Base-by-base conservation (phyloP, 2,888 invertebrate genomes). In the Drosophila subsilvestris region DNA sequence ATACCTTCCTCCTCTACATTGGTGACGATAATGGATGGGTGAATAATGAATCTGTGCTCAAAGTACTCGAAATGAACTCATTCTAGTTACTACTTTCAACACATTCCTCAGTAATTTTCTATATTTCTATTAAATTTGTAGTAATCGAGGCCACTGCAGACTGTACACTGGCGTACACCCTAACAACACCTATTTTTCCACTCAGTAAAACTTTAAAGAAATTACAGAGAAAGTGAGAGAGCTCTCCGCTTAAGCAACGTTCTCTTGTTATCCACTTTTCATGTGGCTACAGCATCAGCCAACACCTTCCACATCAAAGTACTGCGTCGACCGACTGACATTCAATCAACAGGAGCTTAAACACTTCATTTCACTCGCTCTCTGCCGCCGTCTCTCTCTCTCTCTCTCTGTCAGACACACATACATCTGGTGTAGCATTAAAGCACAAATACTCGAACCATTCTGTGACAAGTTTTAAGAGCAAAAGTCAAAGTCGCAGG, bases 401-500 rank as follows among this genome's bases (percentile, higher is more conserved):
- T 2, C 37, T 14, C 37, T 3, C n/a, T 7, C 3, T 5, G 32
- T 6, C 25, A 25, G 25, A 25, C 25, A 25, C 25, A 25, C 25
- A 25, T 10, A 29, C 29, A 10, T 12, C n/a, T 9, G 9, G 14
- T 1, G 47, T 37, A 7, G 37, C 14, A 5, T 37, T 37, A n/a
- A 37, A 37, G 37, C 14, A 2, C 6, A n/a, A 37, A 14, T n/a
- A 37, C n/a, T n/a, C n/a, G n/a, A n/a, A n/a, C 20, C 53, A 53
- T 10, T 37, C 54, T 14, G 25, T 47, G 22, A 42, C 48, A 66
- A 66, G 32, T 66, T 67, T 27, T 32, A 49, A 20, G 68, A 67
- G 49, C 48, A 49, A 56, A 68, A 67, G 66, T 67, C 66, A 66
- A 56, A 67, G 66, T 49, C 27, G 27, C 27, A 8, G 27, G 9